Percentiles rank a stretch among this genome's conserved stretches.
These are phyloP conservation scores for Alcedo atthis DNA, from an alignment of 2,797 vertebrate genomes.

Conservation along the genomic window DNA sequence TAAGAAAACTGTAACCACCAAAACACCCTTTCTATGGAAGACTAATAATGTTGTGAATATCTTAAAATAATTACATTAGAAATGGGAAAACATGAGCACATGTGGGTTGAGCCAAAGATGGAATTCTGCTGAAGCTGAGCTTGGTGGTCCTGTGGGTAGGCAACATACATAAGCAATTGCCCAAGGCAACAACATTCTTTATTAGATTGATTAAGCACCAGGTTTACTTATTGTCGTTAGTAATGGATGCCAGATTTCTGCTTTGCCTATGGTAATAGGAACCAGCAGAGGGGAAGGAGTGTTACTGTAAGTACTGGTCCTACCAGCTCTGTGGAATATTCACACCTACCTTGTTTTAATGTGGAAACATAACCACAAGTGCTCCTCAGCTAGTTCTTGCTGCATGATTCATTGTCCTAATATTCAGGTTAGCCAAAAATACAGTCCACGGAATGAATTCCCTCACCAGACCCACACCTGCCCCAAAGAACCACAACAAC, in stretches of 20 bases:
- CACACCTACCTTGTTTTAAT: conserved; percentile 57
- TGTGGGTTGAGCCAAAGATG: neutral
- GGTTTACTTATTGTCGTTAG: conserved; percentile 53
- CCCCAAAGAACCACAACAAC: neutral
- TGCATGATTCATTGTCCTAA: neutral
- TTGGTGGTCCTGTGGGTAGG: conserved; percentile 44
- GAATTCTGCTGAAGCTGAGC: conserved; percentile 10
- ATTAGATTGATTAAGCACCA: conserved; percentile 61
- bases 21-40: neutral
- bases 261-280: conserved; percentile 34
- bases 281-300: conserved; percentile 27
- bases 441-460: neutral
- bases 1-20: neutral
- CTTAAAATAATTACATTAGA: conserved; percentile 51
- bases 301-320: neutral
- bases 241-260: conserved; percentile 59
- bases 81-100: conserved; percentile 20
- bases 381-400: neutral
- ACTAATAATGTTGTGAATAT: conserved; percentile 45
- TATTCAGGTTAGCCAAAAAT: neutral
- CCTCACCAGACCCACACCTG: neutral
- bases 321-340: conserved; percentile 22
- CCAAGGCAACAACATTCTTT: conserved; percentile 47
- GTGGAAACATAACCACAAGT: conserved; percentile 48
- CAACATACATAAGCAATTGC: conserved; percentile 50